These are phyloP conservation scores for Platysternon megacephalum DNA, from an alignment of 2,113 vertebrate genomes.

Conservation along the genomic window DNA sequence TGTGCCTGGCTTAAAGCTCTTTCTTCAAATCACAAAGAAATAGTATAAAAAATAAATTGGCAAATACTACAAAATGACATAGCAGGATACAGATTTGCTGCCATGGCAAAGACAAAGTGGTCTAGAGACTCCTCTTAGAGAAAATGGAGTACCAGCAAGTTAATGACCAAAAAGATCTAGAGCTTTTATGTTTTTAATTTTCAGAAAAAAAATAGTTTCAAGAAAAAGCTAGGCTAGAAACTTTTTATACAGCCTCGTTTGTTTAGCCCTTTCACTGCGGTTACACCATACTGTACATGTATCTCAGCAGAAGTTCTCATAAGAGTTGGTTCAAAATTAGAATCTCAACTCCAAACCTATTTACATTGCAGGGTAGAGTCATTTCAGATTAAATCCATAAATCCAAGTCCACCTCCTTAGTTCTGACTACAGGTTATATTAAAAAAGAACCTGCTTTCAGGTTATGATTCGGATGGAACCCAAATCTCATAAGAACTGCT, in stretches of 20 bases:
- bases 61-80: background rate
- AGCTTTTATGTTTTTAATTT: background rate
- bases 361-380: too few species aligned
- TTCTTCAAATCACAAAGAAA: background rate
- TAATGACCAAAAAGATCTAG: background rate
- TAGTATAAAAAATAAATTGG: background rate
- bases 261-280: background rate
- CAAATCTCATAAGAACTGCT: background rate
- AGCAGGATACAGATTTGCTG: background rate
- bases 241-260: background rate
- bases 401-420: background rate
- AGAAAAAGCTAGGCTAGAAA: background rate
- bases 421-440: background rate
- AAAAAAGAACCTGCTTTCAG: background rate
- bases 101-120: background rate
- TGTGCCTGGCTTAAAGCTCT: background rate
- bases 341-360: too few species aligned
- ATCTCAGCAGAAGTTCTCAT: background rate
- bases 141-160: background rate
- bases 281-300: background rate
- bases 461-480: background rate
- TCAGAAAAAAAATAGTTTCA: background rate
- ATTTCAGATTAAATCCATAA: background rate
- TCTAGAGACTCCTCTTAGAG: background rate
- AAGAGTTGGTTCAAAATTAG: background rate